These are phyloP conservation scores for Leucopsar rothschildi DNA, from an alignment of 2,113 vertebrate species.

Conservation along the genomic window DNA sequence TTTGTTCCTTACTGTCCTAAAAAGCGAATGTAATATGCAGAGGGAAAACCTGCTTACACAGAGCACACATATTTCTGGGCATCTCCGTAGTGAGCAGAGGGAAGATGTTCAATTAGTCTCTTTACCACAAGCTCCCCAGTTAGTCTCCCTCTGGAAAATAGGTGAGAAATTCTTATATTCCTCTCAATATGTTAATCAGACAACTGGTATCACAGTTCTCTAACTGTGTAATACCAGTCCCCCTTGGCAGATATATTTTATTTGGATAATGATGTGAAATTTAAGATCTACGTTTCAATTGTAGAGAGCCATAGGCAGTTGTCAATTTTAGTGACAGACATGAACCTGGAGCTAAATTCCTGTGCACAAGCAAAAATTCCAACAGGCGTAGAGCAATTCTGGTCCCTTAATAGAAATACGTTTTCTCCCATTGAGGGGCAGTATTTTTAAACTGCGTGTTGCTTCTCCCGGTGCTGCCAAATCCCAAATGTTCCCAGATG, in stretches of 20 bases:
- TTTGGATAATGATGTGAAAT: constrained; percentile 98
- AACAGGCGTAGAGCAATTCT: constrained; percentile 75
- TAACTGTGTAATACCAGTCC: constrained; percentile 84
- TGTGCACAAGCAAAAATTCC: constrained; percentile 83
- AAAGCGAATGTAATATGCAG: constrained; percentile 18
- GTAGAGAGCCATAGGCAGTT: constrained; percentile 88
- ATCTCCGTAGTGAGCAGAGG: constrained; percentile 42
- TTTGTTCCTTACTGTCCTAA: constrained; percentile 23
- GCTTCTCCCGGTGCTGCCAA: constrained; percentile 50
- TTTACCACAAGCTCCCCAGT: constrained; percentile 69
- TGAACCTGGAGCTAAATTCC: constrained; percentile 82
- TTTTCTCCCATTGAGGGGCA: constrained; percentile 73
- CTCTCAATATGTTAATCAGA: constrained; percentile 86
- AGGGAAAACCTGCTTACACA: constrained; percentile 14
- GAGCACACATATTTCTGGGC: constrained; percentile 36
- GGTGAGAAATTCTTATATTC: constrained; percentile 80
- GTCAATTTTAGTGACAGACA: constrained; percentile 92
- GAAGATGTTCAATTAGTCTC: constrained; percentile 74
- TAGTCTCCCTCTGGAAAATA: constrained; percentile 76
- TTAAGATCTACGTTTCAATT: constrained; percentile 94
- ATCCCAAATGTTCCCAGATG: constrained; percentile 57
- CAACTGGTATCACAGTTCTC: constrained; percentile 79
- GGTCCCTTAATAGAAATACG: constrained; percentile 79
- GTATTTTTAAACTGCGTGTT: constrained; percentile 68
- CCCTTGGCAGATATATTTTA: constrained; percentile 87